Evolutionary conservation across 2,113 vertebrate species (phyloP).

Genomic region (Eulacestoma nigropectus): DNA sequence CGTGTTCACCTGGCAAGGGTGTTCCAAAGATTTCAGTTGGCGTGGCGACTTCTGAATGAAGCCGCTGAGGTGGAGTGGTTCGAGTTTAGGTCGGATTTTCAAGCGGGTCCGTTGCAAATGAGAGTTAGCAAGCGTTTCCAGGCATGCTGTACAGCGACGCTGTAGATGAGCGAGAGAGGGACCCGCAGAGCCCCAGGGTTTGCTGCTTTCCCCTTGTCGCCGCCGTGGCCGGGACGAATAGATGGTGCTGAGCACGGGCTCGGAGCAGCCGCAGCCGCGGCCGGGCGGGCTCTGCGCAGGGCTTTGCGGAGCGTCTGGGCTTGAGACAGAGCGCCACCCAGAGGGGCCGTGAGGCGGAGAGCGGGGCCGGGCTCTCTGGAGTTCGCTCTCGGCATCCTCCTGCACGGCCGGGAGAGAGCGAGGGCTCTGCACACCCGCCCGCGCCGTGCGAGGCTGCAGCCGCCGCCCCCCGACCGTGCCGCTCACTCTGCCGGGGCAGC

Average conservation of each 20-base stretch:
- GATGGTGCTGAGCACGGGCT: fast-evolving
- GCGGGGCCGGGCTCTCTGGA: fast-evolving
- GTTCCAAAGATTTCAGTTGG: neutral
- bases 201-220: too few relatives aligned
- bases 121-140: neutral
- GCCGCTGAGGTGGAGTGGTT: neutral
- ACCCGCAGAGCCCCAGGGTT: neutral
- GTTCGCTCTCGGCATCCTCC: fast-evolving
- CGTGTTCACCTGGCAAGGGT: neutral
- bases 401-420: neutral
- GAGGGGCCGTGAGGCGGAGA: neutral
- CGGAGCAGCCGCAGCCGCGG: neutral
- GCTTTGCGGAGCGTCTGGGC: neutral
- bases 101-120: neutral
- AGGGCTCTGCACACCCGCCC: fast-evolving
- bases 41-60: neutral
- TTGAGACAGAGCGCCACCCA: conserved; percentile 62
- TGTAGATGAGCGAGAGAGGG: neutral
- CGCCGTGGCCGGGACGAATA: neutral
- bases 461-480: fast-evolving
- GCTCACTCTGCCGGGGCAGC: fast-evolving
- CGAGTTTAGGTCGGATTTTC: neutral
- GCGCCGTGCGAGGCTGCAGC: neutral
- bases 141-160: neutral
- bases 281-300: neutral